Evolutionary conservation across 2,113 vertebrate species (phyloP).

Genomic region (Elephantulus edwardii): DNA sequence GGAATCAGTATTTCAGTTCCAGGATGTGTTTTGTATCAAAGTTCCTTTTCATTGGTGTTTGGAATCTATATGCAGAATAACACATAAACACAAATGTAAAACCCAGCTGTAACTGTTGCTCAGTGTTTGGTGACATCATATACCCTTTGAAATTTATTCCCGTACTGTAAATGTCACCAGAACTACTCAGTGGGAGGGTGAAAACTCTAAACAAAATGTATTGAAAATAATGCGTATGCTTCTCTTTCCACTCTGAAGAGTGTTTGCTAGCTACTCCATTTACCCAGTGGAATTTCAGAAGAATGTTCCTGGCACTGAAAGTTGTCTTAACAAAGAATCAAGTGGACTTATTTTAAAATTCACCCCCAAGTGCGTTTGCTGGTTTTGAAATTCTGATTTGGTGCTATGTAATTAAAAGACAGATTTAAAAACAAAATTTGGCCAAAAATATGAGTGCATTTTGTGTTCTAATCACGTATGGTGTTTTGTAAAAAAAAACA

Average conservation of each 20-base stretch:
- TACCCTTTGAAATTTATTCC: constrained; percentile 61
- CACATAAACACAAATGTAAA: constrained; percentile 70
- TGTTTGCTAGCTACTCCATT: constrained; percentile 75
- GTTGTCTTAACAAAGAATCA: constrained; percentile 77
- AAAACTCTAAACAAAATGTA: constrained; percentile 57
- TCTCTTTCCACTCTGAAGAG: constrained; percentile 58
- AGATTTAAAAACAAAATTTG: constrained; percentile 85
- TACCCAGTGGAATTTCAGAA: constrained; percentile 79
- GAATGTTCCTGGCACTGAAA: constrained; percentile 66
- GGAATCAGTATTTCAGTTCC: constrained; percentile 64
- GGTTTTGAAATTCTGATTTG: constrained; percentile 83
- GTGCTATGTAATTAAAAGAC: constrained; percentile 83
- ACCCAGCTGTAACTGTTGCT: constrained; percentile 63
- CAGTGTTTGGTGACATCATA: constrained; percentile 64
- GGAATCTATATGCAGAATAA: constrained; percentile 70
- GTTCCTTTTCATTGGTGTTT: constrained; percentile 66
- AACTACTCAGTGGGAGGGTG: constrained; percentile 51
- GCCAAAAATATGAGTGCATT: constrained; percentile 81
- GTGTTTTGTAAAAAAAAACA: constrained; percentile 84
- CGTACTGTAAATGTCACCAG: constrained; percentile 66
- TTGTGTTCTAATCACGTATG: constrained; percentile 86
- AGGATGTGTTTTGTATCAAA: constrained; percentile 67
- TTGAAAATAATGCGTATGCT: constrained; percentile 69
- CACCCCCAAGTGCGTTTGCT: constrained; percentile 80
- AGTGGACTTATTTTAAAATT: constrained; percentile 82